Base-by-base conservation (phyloP, 2,888 invertebrate species). In the Eumerus sabulonum region DNA sequence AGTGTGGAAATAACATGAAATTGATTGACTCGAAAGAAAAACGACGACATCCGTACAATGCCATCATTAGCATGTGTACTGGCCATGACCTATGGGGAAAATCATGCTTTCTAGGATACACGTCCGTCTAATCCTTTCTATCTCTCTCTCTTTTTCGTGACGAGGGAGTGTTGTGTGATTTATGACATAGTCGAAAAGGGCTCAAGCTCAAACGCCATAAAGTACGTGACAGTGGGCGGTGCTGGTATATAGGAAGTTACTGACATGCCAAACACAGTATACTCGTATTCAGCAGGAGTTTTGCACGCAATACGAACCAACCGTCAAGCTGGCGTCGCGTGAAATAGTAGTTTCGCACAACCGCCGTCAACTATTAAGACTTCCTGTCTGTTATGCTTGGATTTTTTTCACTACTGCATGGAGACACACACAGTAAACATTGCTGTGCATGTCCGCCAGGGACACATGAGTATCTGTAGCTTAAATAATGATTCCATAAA, bases 401-500 rank as follows among this genome's bases (percentile, higher is more conserved):
- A 59, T 40, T 44, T 9, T 11, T 17, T 27, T 40, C 13, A 56
- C 36, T 9, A 13, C 9, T 35, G 36, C n/a, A 48, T 40, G 13
- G 14, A 14, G 9, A 50, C 13, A n/a, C n/a, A 17, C 2, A 27
- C 9, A 16, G 47, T 44, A 50, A 13, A 36, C 36, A 36, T 16
- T 17, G 53, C 36, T 50, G 50, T 27, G 3, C 27, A 27, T 27
- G 27, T 27, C 27, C 7, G 7, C 77, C 77, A 54, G 73, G 50
- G 67, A n/a, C n/a, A n/a, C n/a, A n/a, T n/a, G n/a, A n/a, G 53
- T 54, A n/a, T 40, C 62, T 67, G 77, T 73, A 77, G 73, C 72
- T 73, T 77, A 77, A 73, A 77, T 77, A 77, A 77, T 77, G 77
- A 73, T 63, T 50, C 57, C 38, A 77, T 77, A 77, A 77, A 77